Evolutionary conservation across 2,113 vertebrate species (phyloP).

Genomic region (Callionymus lyra): DNA sequence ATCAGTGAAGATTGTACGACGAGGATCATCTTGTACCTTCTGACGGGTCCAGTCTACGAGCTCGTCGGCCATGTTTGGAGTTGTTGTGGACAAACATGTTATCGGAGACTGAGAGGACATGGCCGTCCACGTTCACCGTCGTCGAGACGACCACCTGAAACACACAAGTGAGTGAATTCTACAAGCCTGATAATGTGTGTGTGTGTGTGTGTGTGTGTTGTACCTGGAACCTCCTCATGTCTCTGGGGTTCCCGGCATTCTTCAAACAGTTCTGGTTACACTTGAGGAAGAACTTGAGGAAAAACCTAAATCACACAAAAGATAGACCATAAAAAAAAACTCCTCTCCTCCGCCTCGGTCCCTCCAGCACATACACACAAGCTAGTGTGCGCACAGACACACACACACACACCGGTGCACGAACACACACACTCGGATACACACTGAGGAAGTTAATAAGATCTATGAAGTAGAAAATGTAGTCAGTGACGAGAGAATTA

Average conservation of each 20-base stretch:
- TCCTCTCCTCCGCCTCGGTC: too few relatives aligned
- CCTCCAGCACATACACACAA: slow-evolving; percentile 2
- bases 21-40: slow-evolving; percentile 41
- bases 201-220: slow-evolving; percentile 5
- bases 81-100: slow-evolving; percentile 73
- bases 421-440: background rate
- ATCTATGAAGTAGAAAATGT: background rate
- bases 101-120: slow-evolving; percentile 56
- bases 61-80: slow-evolving; percentile 67
- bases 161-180: background rate
- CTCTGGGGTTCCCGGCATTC: slow-evolving; percentile 52
- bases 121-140: slow-evolving; percentile 59
- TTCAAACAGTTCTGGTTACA: slow-evolving; percentile 62
- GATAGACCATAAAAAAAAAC: background rate
- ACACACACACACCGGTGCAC: background rate
- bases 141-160: slow-evolving; percentile 64
- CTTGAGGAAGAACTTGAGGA: slow-evolving; percentile 54
- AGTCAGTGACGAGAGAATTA: background rate
- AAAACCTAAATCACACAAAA: slow-evolving; percentile 33
- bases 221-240: slow-evolving; percentile 58
- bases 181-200: background rate
- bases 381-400: background rate
- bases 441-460: background rate
- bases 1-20: too few relatives aligned
- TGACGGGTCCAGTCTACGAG: slow-evolving; percentile 59